phyloP scores from a whole-genome alignment of 2,113 vertebrate species.

The Choloepus hoffmanni region DNA sequence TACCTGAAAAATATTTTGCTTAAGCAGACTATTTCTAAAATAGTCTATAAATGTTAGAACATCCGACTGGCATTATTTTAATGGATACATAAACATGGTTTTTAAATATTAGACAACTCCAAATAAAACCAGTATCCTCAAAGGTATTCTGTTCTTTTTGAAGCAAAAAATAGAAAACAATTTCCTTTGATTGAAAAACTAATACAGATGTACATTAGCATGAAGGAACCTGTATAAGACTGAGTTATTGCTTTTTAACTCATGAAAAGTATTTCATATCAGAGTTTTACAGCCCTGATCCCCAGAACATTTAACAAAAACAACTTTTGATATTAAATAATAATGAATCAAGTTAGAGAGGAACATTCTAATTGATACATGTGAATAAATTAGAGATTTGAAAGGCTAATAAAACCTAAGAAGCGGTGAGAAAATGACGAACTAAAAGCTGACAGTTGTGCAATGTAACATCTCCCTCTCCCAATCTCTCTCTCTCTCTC shows the following conservation, averaged over 20 bases:
- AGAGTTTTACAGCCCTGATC: neutral
- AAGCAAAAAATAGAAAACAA: slow-evolving; percentile 52
- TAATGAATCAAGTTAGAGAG: neutral
- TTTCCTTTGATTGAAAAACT: slow-evolving; percentile 23
- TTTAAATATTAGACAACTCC: slow-evolving; percentile 45
- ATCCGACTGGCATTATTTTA: neutral
- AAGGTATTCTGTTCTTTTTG: slow-evolving; percentile 29
- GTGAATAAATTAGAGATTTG: neutral
- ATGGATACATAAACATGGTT: slow-evolving; percentile 24
- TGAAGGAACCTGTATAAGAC: neutral
- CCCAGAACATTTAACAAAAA: neutral
- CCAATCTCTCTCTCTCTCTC: too few species aligned
- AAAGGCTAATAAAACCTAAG: neutral
- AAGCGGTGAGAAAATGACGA: neutral
- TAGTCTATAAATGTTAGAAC: slow-evolving; percentile 1
- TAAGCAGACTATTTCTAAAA: slow-evolving; percentile 28
- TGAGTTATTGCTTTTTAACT: neutral
- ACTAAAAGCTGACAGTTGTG: neutral
- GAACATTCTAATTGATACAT: neutral
- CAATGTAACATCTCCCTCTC: neutral
- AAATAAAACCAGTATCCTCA: slow-evolving; percentile 43
- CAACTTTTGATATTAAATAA: neutral
- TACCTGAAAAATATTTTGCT: neutral
- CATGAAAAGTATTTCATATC: slow-evolving; percentile 20
- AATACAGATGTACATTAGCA: neutral